Evolutionary conservation across 2,797 vertebrate species (phyloP), one percentile per base, ranked within the genome.

Genomic region (Psittacula echo): DNA sequence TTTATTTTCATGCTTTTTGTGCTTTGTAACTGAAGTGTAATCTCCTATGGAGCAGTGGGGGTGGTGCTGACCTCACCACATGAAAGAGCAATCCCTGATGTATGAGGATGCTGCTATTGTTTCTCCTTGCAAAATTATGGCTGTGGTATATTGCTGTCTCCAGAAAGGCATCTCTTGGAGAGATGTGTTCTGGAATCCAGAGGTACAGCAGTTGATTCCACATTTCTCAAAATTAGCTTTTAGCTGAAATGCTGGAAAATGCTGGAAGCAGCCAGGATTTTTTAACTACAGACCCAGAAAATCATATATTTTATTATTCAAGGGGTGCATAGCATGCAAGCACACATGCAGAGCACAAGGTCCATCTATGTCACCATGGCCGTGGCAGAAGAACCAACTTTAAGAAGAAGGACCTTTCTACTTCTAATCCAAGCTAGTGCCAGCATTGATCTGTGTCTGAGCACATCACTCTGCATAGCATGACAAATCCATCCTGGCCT

Each of bases 181-280:
- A 50, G 22, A 45, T 3, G 1, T 5, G 17, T 39, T 56, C 73
- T 47, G 14, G 13, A 48, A 66, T 65, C 9, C 56, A 56, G 51
- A 84, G 41, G 39, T 65, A 42, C 16, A 76, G 47, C 64, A n/a
- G 50, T 23, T 19, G 4, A 76, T 29, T 34, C 7, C 18, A 16
- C 8, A n/a, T 70, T 79, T 93, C 76, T 94, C 85, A 94, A 90
- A 90, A 50, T 39, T 27, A 90, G 45, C 56, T 64, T 10, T 89
- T 60, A 80, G 21, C 48, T 64, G 68, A 44, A n/a, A 50, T 32
- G 14, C 26, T 87, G 62, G 67, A 93, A 96, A 58, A 42, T 37
- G 45, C n/a, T 50, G 48, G 39, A 73, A 88, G 26, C 48, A 51
- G 30, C 45, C 54, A 44, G 29, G 1, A 4, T 85, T 94, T 95